Evolutionary conservation across 2,797 vertebrate genomes (phyloP), one percentile per base, ranked within the genome.

Genomic region (Thaleichthys pacificus): DNA sequence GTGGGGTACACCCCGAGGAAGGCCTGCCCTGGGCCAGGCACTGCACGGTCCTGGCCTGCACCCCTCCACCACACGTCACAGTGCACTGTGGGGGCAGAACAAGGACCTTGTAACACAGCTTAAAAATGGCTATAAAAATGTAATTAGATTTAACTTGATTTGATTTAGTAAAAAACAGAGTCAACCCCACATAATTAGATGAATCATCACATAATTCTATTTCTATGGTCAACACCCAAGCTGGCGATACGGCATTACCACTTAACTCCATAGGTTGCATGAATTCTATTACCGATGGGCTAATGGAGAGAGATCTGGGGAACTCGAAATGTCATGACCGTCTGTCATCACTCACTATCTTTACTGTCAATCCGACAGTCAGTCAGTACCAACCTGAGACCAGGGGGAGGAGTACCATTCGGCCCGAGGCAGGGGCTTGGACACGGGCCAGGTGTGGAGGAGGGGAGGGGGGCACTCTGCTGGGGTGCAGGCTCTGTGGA

Each of bases 1-100:
- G 86, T 2, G 74, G 9, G 24, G 83, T 70, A 72, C 96, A 97
- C 24, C 92, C 87, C 0, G 87, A 51, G 12, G 92, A 91, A 0
- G 88, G 89, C 51, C 84, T 92, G 54, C 93, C 93, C n/a, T 90
- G 84, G 0, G 77, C 71, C 72, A 95, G 89, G 80, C 96, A 97
- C 51, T 95, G 95, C 63, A 96, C 93, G 0, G 89, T 87, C 67
- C 96, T 91, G 21, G 86, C 87, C 88, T 95, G 95, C 61, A 95
- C 93, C 0, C 96, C 96, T 24, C 96, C 96, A 6, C 96, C 96
- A 74, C 96, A 97, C n/a, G 94, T 94, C 79, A 95, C 95, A 0
- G 96, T 93, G 79, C 96, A 97, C 96, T 97, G 87, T 2, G n/a
- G 47, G 22, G 61, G 80, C 24, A 77, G 74, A 75, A 68, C 72